phyloP scores from a whole-genome alignment of 2,113 vertebrate species.

The Nyctereutes procyonoides region DNA sequence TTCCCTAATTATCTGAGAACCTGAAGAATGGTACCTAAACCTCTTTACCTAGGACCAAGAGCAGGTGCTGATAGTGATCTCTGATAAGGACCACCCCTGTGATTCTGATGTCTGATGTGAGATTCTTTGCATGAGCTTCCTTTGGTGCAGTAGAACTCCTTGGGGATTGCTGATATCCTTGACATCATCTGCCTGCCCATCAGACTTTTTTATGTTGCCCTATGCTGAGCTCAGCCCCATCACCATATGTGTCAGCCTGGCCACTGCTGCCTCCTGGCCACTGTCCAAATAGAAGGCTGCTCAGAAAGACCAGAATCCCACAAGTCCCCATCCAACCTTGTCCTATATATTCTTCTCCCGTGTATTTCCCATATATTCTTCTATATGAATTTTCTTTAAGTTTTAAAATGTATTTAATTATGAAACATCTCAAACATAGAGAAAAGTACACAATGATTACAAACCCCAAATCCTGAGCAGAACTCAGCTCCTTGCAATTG shows the following conservation, averaged over 20 bases:
- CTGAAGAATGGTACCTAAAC: background rate
- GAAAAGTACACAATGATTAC: background rate
- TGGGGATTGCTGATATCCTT: background rate
- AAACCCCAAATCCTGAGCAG: background rate
- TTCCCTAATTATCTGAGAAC: background rate
- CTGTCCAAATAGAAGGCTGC: background rate
- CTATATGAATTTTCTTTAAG: background rate
- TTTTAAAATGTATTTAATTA: background rate
- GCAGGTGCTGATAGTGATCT: background rate
- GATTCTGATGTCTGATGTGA: background rate
- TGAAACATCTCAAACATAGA: background rate
- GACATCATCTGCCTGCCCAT: fast-evolving
- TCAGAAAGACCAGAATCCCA: background rate
- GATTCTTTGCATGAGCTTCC: background rate
- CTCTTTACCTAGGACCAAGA: background rate
- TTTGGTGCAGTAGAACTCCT: background rate
- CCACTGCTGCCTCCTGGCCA: background rate
- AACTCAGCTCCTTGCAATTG: no score
- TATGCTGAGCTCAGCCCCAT: background rate
- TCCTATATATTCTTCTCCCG: background rate
- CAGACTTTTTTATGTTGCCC: background rate
- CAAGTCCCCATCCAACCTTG: background rate
- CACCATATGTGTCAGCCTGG: no score
- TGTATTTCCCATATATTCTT: background rate
- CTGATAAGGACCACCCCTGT: background rate